Conservation (phyloP, 2,888 invertebrate genomes). For the Agrochola circellaris region DNA sequence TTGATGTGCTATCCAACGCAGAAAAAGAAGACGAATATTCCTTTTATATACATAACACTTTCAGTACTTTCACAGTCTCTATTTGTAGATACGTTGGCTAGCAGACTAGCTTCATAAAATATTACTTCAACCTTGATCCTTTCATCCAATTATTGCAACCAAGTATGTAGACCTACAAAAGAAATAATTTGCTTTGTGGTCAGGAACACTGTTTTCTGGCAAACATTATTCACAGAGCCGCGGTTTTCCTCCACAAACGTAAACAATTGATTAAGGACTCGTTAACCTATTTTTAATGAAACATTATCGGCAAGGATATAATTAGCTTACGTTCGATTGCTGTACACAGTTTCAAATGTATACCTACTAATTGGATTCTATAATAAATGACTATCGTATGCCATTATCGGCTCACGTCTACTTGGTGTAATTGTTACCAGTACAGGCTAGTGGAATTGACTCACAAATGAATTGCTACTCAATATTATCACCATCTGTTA, state of each 20-base stretch:
- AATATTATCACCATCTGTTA: slow-evolving; percentile 49
- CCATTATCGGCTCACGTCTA: slow-evolving; percentile 46
- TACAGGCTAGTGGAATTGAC: slow-evolving; percentile 36
- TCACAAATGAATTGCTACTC: slow-evolving; percentile 44
- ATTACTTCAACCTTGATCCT: background rate
- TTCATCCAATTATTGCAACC: slow-evolving; percentile 9
- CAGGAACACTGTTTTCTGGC: slow-evolving; percentile 43
- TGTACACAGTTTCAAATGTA: slow-evolving; percentile 46
- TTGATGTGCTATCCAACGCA: background rate
- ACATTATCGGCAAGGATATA: slow-evolving; percentile 61
- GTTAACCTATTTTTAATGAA: slow-evolving; percentile 70
- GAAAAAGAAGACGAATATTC: background rate
- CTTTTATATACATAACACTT: background rate
- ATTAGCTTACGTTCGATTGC: slow-evolving; percentile 52
- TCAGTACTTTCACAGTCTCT: background rate
- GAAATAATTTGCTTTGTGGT: slow-evolving; percentile 33
- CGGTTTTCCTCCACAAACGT: slow-evolving; percentile 76
- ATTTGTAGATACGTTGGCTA: background rate
- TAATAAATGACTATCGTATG: slow-evolving; percentile 51
- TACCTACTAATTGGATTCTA: slow-evolving; percentile 60
- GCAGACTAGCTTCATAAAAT: background rate
- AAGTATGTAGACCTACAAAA: slow-evolving; percentile 12
- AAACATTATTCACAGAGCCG: slow-evolving; percentile 42
- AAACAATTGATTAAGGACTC: slow-evolving; percentile 78
- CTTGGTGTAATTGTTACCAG: slow-evolving; percentile 35